These are phyloP conservation scores for Ochropleura leucogaster DNA, from an alignment of 2,888 invertebrate genomes.

Conservation along the genomic window DNA sequence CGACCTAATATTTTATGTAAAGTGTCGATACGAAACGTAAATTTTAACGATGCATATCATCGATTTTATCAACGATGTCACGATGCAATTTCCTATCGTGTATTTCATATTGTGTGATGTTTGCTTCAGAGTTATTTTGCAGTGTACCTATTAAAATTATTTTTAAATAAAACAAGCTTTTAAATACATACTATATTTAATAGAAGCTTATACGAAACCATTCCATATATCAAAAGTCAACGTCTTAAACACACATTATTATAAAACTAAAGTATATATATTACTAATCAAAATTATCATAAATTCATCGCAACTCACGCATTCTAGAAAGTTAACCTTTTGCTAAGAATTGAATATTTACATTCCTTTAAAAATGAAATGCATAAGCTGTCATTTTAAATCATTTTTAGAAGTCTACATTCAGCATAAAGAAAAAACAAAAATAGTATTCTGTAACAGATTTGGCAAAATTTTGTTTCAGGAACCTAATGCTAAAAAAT, in stretches of 20 bases:
- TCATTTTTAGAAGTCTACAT: slow-evolving; percentile 21
- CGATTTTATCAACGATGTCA: no score
- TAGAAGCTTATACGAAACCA: slow-evolving; percentile 77
- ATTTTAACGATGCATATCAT: no score
- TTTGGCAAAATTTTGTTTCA: neutral
- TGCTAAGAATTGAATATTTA: slow-evolving; percentile 18
- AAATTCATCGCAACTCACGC: slow-evolving; percentile 64
- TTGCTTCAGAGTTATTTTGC: neutral
- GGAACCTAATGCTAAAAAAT: neutral
- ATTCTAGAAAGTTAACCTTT: slow-evolving; percentile 41
- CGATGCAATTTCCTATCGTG: neutral
- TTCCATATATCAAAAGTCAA: slow-evolving; percentile 74
- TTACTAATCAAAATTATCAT: slow-evolving; percentile 75
- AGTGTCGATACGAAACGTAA: neutral
- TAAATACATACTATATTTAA: slow-evolving; percentile 73
- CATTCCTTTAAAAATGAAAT: slow-evolving; percentile 38
- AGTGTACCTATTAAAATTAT: no score
- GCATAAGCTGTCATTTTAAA: slow-evolving; percentile 28
- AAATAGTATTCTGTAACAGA: neutral
- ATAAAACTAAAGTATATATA: slow-evolving; percentile 80
- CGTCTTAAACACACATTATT: slow-evolving; percentile 74
- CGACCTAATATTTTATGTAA: neutral
- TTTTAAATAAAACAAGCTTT: slow-evolving; percentile 35
- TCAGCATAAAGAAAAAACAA: neutral
- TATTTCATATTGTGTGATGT: neutral